phyloP scores from a whole-genome alignment of 1,140 invertebrate genomes.

The Eurytemora carolleeae region DNA sequence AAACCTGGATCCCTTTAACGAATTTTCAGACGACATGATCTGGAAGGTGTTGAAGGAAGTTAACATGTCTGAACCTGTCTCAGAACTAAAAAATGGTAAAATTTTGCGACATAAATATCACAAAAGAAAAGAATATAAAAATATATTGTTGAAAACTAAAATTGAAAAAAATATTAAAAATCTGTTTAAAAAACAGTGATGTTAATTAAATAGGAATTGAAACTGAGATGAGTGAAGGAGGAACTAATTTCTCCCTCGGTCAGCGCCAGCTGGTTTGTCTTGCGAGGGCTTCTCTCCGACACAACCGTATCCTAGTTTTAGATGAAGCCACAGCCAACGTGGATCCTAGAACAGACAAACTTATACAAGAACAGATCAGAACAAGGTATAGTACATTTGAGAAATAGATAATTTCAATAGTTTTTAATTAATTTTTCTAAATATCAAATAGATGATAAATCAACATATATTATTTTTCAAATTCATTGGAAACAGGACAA shows the following conservation, averaged over 20 bases:
- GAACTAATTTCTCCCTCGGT: slow-evolving; percentile 33
- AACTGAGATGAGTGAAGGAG: slow-evolving; percentile 29
- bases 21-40: slow-evolving; percentile 41
- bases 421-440: not conserved
- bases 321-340: slow-evolving; percentile 33
- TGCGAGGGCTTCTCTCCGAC: slow-evolving; percentile 52
- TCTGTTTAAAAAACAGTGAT: too few species aligned
- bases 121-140: too few species aligned
- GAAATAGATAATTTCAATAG: too few species aligned
- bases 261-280: slow-evolving; percentile 55
- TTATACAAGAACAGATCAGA: slow-evolving; percentile 1
- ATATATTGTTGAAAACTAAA: too few species aligned
- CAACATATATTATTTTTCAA: not conserved
- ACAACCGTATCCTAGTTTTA: slow-evolving; percentile 26
- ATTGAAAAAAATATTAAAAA: too few species aligned
- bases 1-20: slow-evolving; percentile 67
- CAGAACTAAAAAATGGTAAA: not conserved
- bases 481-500: not conserved
- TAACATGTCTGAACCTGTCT: slow-evolving; percentile 2
- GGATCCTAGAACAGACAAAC: slow-evolving; percentile 29
- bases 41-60: slow-evolving; percentile 42
- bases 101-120: too few species aligned
- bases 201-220: too few species aligned
- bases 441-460: not conserved
- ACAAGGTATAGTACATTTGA: too few species aligned